Percentiles rank a stretch among this genome's conserved stretches.
Conservation (phyloP, 2,113 vertebrate genomes). For the Heterocephalus glaber region DNA sequence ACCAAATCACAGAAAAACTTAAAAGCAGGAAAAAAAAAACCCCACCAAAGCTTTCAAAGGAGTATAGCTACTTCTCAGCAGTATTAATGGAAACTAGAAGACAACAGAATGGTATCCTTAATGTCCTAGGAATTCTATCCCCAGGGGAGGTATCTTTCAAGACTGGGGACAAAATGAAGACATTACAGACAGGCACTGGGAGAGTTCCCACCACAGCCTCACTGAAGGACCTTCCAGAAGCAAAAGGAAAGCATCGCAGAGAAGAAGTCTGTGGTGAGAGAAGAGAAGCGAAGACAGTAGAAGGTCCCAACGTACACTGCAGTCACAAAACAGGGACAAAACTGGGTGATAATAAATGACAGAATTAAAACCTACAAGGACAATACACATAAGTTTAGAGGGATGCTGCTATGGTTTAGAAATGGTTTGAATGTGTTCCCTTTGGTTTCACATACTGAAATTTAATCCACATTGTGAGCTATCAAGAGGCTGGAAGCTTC, state of each 20-base stretch:
- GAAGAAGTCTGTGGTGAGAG: neutral
- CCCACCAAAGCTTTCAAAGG: neutral
- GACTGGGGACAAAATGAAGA: neutral
- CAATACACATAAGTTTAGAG: neutral
- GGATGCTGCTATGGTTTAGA: neutral
- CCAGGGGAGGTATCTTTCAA: neutral
- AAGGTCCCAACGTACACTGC: neutral
- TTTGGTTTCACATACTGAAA: neutral
- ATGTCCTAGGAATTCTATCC: neutral
- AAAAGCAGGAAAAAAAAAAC: neutral
- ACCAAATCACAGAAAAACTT: neutral
- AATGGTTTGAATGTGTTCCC: neutral
- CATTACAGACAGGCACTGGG: neutral
- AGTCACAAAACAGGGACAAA: neutral
- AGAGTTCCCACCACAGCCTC: neutral
- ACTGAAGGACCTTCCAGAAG: neutral
- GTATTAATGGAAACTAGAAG: neutral
- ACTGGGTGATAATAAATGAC: neutral
- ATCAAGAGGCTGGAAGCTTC: neutral
- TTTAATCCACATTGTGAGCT: neutral
- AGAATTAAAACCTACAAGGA: neutral
- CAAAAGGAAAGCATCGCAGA: neutral
- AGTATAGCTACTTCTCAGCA: neutral
- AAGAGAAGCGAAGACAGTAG: slow-evolving; percentile 4
- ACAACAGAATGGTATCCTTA: neutral